A percentile compares a stretch with the other conserved stretches of the same genome.
These are phyloP conservation scores for Vidua chalybeata DNA, from an alignment of 2,113 vertebrate genomes.

Conservation along the genomic window DNA sequence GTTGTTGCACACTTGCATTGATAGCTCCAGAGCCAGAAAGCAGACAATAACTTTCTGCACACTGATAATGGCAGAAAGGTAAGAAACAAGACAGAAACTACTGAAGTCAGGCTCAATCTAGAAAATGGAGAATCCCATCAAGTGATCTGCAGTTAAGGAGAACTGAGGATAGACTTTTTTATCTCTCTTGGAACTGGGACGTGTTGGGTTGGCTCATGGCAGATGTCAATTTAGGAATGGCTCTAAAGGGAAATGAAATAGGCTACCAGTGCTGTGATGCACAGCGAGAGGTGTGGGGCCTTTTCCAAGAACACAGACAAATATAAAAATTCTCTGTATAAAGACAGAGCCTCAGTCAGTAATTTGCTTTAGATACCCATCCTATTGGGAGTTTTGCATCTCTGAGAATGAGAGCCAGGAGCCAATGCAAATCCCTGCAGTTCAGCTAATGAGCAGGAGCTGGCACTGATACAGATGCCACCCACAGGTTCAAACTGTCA, in stretches of 20 bases:
- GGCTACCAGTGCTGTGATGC: neutral
- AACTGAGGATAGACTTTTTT: neutral
- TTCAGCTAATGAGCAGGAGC: neutral
- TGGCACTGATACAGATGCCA: neutral
- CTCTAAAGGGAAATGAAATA: neutral
- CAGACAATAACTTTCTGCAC: neutral
- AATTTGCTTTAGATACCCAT: neutral
- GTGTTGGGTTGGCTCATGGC: neutral
- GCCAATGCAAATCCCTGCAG: conserved; percentile 2
- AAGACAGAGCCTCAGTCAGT: neutral
- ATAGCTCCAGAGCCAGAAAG: neutral
- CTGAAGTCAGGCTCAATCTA: neutral
- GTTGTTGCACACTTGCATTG: neutral
- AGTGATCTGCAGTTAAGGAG: neutral
- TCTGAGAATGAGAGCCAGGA: neutral
- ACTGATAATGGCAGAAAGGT: neutral
- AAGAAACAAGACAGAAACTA: neutral
- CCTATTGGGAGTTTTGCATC: neutral
- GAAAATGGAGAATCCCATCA: neutral
- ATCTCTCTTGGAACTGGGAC: neutral
- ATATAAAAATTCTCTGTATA: neutral
- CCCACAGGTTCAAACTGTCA: neutral
- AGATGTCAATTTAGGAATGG: neutral
- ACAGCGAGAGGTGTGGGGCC: neutral
- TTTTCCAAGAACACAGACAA: neutral